Conservation (phyloP, 2,888 invertebrate species). For the Anarsia innoxiella region DNA sequence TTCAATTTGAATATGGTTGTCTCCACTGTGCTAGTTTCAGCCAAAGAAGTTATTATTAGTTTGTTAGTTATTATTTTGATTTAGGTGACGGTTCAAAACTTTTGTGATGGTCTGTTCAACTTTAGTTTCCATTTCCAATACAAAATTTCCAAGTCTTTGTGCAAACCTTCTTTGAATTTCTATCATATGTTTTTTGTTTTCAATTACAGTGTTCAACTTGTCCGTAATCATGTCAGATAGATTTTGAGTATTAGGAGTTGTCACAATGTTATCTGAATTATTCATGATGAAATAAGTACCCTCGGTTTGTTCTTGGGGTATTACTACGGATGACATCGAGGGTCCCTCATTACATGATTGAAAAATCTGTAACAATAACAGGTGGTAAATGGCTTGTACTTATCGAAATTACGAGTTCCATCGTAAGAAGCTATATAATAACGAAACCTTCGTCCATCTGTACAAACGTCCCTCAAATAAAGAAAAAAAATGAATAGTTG, state of each 20-base stretch:
- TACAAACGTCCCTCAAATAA: background rate
- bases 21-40: background rate
- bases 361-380: background rate
- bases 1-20: slow-evolving; percentile 2
- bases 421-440: background rate
- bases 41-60: background rate
- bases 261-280: background rate
- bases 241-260: background rate
- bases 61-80: too few relatives aligned
- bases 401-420: background rate
- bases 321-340: background rate
- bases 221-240: background rate
- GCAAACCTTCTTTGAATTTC: background rate
- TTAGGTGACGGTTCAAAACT: background rate
- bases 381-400: background rate
- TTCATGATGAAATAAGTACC: background rate
- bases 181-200: background rate
- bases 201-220: background rate
- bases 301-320: background rate
- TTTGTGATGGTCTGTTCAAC: slow-evolving; percentile 1
- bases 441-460: background rate
- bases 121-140: background rate
- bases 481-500: background rate
- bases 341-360: background rate
- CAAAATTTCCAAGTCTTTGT: background rate